phyloP scores from a whole-genome alignment of 2,888 invertebrate genomes.

The Drosophila nr. medialis region DNA sequence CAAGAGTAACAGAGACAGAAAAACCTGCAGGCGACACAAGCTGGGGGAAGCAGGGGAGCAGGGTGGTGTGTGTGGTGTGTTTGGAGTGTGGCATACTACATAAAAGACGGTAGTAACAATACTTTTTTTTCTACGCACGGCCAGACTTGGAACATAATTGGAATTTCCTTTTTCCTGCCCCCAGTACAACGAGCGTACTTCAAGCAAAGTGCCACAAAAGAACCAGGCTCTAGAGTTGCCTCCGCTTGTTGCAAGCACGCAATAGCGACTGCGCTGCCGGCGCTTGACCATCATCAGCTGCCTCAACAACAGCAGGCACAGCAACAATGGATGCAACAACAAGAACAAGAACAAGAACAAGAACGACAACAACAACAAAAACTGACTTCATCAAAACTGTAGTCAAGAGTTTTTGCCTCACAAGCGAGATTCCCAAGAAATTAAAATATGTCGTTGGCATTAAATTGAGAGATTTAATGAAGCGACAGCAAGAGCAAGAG shows the following conservation, averaged over 20 bases:
- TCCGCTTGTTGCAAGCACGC: conserved; percentile 30
- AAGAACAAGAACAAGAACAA: neutral
- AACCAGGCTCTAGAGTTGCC: conserved; percentile 62
- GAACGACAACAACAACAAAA: conserved; percentile 11
- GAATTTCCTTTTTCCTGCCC: conserved; percentile 77
- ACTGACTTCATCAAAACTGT: conserved; percentile 46
- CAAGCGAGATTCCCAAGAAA: conserved; percentile 45
- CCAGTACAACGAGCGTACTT: conserved; percentile 13
- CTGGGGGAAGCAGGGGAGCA: neutral
- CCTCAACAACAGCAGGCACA: conserved; percentile 12
- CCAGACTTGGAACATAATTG: conserved; percentile 78
- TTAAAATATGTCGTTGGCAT: conserved; percentile 47
- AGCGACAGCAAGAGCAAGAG: conserved; percentile 15
- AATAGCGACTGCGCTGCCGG: conserved; percentile 12
- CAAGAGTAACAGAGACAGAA: conserved; percentile 13
- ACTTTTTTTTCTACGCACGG: conserved; percentile 76
- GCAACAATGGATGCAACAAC: conserved; percentile 30
- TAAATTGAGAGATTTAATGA: conserved; percentile 12
- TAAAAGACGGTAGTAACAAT: conserved; percentile 66
- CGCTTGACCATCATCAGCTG: conserved; percentile 53
- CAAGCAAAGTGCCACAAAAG: conserved; percentile 69
- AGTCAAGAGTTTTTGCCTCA: conserved; percentile 43
- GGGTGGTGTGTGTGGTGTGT: neutral
- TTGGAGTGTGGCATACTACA: conserved; percentile 37
- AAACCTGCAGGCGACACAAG: conserved; percentile 43